Evolutionary conservation across 2,113 vertebrate species (phyloP).

Genomic region (Sminthopsis crassicaudata): DNA sequence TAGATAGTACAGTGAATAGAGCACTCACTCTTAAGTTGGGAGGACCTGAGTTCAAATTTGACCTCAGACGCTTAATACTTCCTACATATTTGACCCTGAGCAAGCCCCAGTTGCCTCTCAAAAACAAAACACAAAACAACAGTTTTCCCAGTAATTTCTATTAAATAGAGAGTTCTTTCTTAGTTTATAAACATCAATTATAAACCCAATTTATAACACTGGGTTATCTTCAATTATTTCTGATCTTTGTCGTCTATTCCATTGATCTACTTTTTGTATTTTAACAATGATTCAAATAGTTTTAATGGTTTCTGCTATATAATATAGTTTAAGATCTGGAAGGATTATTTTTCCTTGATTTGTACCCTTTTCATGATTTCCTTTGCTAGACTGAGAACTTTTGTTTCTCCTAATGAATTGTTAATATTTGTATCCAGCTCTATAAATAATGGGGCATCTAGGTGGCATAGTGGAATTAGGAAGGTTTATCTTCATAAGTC

Average conservation of each 20-base stretch:
- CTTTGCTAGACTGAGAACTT: not conserved
- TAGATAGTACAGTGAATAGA: too few species aligned
- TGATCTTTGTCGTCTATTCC: not conserved
- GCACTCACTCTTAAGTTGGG: too few species aligned
- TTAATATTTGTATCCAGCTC: not conserved
- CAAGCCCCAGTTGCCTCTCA: too few species aligned
- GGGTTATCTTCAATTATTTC: not conserved
- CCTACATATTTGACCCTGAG: too few species aligned
- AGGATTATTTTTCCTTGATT: not conserved
- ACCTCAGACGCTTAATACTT: too few species aligned
- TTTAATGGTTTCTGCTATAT: not conserved
- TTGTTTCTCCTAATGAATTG: not conserved
- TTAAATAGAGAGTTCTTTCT: not conserved
- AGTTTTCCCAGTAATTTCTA: not conserved
- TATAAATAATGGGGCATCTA: not conserved
- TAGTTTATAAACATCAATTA: too few species aligned
- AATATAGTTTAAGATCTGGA: not conserved
- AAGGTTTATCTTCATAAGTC: not conserved
- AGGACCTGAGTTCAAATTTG: too few species aligned
- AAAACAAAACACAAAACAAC: too few species aligned
- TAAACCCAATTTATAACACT: not conserved
- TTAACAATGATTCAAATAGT: not conserved
- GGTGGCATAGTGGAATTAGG: not conserved
- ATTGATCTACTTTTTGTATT: not conserved
- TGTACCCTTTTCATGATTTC: not conserved